A percentile compares a stretch with the other conserved stretches of the same genome.
Conservation (phyloP, 2,888 invertebrate species). For the Pammene fasciana region DNA sequence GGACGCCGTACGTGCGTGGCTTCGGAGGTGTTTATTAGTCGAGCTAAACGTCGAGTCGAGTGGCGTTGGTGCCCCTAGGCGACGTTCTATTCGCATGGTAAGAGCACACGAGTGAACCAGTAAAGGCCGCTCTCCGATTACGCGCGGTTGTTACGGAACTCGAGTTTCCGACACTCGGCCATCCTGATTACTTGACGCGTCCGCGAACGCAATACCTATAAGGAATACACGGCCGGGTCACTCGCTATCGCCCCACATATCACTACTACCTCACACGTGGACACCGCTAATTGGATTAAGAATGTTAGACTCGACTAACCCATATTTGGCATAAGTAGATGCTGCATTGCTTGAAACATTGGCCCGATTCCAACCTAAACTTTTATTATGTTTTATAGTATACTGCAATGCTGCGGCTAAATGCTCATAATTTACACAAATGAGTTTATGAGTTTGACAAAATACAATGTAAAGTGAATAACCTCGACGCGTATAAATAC, state of each 20-base stretch:
- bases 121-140: not conserved
- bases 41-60: slow-evolving; percentile 53
- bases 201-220: slow-evolving; percentile 38
- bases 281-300: slow-evolving; percentile 45
- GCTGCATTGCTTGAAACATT: slow-evolving; percentile 70
- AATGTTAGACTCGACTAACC: slow-evolving; percentile 44
- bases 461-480: slow-evolving; percentile 58
- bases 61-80: slow-evolving; percentile 43
- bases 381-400: slow-evolving; percentile 44
- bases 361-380: slow-evolving; percentile 77
- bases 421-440: slow-evolving; percentile 46
- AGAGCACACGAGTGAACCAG: not conserved
- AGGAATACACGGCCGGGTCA: slow-evolving; percentile 61
- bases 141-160: not conserved
- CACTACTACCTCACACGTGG: slow-evolving; percentile 62
- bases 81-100: not conserved
- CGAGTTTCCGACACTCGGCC: slow-evolving; percentile 42
- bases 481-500: slow-evolving; percentile 52
- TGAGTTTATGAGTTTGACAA: slow-evolving; percentile 50
- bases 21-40: slow-evolving; percentile 78
- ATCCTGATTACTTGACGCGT: slow-evolving; percentile 23
- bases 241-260: slow-evolving; percentile 67
- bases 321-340: slow-evolving; percentile 64
- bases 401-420: slow-evolving; percentile 36
- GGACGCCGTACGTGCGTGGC: slow-evolving; percentile 78